These are phyloP conservation scores for Elymnias hypermnestra DNA, from an alignment of 1,140 invertebrate genomes.

Conservation along the genomic window DNA sequence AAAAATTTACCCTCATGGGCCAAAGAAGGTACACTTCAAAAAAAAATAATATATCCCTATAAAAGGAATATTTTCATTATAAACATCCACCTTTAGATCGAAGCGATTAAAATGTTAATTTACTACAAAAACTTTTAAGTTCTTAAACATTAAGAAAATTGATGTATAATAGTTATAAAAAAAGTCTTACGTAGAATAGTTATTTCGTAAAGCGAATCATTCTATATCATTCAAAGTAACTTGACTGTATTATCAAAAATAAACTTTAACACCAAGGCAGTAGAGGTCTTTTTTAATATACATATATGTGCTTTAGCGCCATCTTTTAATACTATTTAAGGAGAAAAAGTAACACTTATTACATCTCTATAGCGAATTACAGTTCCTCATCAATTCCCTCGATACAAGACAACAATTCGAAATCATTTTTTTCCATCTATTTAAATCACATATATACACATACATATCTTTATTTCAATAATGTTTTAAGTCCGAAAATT, in stretches of 20 bases:
- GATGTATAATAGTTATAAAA: neutral
- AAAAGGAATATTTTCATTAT: neutral
- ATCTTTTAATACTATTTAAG: neutral
- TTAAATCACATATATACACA: no score
- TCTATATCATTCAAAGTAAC: neutral
- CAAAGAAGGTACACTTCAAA: no score
- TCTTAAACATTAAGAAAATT: no score
- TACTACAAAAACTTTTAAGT: neutral
- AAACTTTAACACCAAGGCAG: conserved; percentile 9
- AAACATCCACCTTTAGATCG: no score
- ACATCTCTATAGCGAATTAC: neutral
- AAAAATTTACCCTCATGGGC: no score
- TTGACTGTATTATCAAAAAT: conserved; percentile 16
- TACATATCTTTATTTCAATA: no score
- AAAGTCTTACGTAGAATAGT: neutral
- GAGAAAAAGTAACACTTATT: neutral
- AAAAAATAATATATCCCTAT: neutral
- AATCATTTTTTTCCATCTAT: no score
- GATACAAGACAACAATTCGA: neutral
- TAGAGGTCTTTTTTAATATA: neutral
- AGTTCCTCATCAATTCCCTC: conserved; percentile 5
- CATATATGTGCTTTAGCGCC: conserved; percentile 5
- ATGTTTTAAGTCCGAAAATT: no score
- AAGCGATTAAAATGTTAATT: neutral
- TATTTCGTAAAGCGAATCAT: neutral